Evolutionary conservation across 2,888 invertebrate species (phyloP).

Genomic region (Drosophila borborema): DNA sequence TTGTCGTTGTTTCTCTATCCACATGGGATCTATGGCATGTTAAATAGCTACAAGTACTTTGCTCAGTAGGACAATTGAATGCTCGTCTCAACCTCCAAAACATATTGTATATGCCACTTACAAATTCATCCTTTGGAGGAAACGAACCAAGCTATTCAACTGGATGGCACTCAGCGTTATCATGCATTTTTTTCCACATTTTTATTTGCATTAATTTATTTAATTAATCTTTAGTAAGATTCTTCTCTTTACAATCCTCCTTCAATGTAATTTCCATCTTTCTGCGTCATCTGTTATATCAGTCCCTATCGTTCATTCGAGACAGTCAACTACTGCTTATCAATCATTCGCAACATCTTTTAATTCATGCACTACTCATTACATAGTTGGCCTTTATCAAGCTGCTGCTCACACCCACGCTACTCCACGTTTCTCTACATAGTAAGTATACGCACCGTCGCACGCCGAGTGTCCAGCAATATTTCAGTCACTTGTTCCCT

Average conservation of each 20-base stretch:
- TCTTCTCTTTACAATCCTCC: not conserved
- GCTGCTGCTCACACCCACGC: not conserved
- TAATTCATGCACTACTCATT: not conserved
- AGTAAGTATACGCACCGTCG: conserved; percentile 71
- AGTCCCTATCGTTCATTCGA: not conserved
- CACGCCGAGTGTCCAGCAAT: conserved; percentile 51
- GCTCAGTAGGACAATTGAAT: conserved; percentile 19
- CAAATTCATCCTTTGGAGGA: conserved; percentile 19
- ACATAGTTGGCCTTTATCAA: conserved; percentile 7
- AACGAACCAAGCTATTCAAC: not conserved
- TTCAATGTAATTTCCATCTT: not conserved
- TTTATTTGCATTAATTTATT: not conserved
- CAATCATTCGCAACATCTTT: conserved; percentile 11
- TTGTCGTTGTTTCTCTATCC: conserved; percentile 8
- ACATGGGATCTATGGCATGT: conserved; percentile 28
- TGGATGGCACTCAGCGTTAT: not conserved
- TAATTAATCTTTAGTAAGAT: not conserved
- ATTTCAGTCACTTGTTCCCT: conserved; percentile 55
- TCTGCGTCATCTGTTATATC: not conserved
- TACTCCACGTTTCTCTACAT: conserved; percentile 32
- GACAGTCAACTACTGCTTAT: conserved; percentile 10
- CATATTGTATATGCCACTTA: conserved; percentile 20
- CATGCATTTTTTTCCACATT: not conserved
- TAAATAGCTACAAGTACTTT: conserved; percentile 29
- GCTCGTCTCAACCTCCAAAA: conserved; percentile 15